These are phyloP conservation scores for Unio delphinus DNA, from an alignment of 2,888 invertebrate genomes.

Conservation along the genomic window DNA sequence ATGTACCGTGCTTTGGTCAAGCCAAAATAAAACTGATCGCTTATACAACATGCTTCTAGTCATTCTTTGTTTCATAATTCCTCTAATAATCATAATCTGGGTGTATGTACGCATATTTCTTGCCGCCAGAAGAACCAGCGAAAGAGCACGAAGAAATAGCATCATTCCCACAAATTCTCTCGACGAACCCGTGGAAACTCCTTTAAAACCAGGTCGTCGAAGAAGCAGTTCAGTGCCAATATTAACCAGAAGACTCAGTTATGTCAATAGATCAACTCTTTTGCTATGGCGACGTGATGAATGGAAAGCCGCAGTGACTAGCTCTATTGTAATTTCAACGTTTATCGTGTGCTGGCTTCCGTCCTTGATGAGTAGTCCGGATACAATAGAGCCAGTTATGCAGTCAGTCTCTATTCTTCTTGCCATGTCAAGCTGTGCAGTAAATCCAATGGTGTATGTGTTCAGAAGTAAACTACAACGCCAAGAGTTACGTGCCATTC, in stretches of 20 bases:
- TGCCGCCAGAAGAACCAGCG: constrained; percentile 83
- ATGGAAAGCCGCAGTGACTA: constrained; percentile 89
- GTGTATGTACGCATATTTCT: constrained; percentile 79
- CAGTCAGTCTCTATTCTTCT: constrained; percentile 73
- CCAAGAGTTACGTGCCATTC: constrained; percentile 47
- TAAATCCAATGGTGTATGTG: constrained; percentile 84
- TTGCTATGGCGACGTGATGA: constrained; percentile 84
- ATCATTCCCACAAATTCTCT: constrained; percentile 60
- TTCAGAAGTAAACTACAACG: constrained; percentile 74
- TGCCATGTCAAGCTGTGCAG: constrained; percentile 77
- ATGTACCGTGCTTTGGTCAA: constrained; percentile 62
- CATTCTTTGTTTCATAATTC: constrained; percentile 73
- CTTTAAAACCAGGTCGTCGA: constrained; percentile 40
- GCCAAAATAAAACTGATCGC: constrained; percentile 48
- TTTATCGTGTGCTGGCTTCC: constrained; percentile 77
- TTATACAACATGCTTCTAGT: constrained; percentile 71
- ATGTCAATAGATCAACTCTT: constrained; percentile 82
- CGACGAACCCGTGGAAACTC: constrained; percentile 36
- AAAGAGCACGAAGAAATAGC: constrained; percentile 76
- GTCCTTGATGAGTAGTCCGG: constrained; percentile 61
- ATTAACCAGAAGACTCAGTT: constrained; percentile 79
- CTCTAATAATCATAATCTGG: constrained; percentile 77
- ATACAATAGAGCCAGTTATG: constrained; percentile 49
- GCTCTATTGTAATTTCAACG: constrained; percentile 83
- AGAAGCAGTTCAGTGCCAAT: constrained; percentile 57